These are phyloP conservation scores for Peromyscus leucopus DNA, from an alignment of 2,113 vertebrate species.

Conservation along the genomic window DNA sequence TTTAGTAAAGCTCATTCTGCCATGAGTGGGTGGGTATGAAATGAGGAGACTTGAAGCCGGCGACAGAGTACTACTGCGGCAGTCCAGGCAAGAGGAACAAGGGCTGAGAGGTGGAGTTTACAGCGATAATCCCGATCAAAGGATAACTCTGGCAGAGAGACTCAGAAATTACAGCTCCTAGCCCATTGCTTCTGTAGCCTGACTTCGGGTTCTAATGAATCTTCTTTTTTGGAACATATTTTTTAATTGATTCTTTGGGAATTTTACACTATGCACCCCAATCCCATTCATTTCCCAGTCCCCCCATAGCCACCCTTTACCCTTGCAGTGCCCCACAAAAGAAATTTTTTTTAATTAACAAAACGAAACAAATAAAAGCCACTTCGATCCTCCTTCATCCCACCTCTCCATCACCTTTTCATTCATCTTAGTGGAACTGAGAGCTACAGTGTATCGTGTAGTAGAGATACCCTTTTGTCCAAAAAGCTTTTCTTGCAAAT, in stretches of 20 bases:
- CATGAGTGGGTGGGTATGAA: neutral
- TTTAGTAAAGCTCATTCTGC: neutral
- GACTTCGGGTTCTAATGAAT: neutral
- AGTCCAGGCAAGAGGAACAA: neutral
- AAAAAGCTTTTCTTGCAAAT: neutral
- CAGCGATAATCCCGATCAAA: neutral
- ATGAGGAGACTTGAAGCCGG: neutral
- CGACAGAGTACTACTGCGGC: neutral
- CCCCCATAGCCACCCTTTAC: neutral
- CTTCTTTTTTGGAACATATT: neutral
- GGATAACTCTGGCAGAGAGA: neutral
- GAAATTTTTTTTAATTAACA: neutral
- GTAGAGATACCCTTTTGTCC: neutral
- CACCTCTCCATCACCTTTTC: neutral
- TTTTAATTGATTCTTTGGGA: neutral
- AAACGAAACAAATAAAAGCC: neutral
- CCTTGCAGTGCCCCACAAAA: neutral
- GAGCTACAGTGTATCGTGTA: neutral
- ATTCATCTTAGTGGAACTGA: neutral
- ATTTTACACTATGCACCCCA: neutral
- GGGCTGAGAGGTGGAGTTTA: neutral
- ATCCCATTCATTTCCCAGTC: neutral
- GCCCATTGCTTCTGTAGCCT: neutral
- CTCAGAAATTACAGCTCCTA: neutral
- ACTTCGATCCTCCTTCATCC: neutral